Conservation (phyloP, 2,797 vertebrate genomes). For the Artibeus lituratus region DNA sequence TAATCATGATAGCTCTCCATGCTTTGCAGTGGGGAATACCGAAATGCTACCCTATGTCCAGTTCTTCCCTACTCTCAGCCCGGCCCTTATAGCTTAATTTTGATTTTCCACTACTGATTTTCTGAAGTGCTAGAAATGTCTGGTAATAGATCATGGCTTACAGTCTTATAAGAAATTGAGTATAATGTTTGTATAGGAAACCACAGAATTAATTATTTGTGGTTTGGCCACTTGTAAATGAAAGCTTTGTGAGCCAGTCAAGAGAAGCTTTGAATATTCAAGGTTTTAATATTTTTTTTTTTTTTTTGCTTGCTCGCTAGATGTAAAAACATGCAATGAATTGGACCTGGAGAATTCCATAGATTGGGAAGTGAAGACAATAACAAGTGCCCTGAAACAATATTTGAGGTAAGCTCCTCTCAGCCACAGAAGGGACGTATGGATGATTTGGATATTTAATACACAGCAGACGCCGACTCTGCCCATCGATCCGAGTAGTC, state of each 20-base stretch:
- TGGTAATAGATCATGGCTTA: background rate
- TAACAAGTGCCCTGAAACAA: constrained; percentile 96
- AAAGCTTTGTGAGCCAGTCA: background rate
- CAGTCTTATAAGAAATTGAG: background rate
- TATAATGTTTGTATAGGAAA: constrained; percentile 20
- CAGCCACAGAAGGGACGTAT: accelerated
- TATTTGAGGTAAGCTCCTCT: constrained; percentile 89
- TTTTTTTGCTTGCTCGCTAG: constrained; percentile 78
- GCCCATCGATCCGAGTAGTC: background rate
- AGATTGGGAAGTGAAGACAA: constrained; percentile 98
- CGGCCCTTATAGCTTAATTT: background rate
- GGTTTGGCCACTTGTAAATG: constrained; percentile 1
- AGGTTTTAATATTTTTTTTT: constrained; percentile 22
- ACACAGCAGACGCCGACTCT: background rate
- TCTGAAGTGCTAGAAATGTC: background rate
- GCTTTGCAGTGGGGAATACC: background rate
- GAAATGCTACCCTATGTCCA: accelerated
- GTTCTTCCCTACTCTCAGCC: background rate
- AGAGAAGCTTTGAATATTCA: background rate
- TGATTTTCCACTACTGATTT: background rate
- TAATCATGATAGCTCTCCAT: accelerated
- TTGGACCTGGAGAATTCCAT: constrained; percentile 89
- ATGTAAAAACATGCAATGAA: constrained; percentile 90
- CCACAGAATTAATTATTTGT: background rate
- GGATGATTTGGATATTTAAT: background rate